These are phyloP conservation scores for Hydrolagus colliei DNA, from an alignment of 2,797 vertebrate species.

Conservation along the genomic window DNA sequence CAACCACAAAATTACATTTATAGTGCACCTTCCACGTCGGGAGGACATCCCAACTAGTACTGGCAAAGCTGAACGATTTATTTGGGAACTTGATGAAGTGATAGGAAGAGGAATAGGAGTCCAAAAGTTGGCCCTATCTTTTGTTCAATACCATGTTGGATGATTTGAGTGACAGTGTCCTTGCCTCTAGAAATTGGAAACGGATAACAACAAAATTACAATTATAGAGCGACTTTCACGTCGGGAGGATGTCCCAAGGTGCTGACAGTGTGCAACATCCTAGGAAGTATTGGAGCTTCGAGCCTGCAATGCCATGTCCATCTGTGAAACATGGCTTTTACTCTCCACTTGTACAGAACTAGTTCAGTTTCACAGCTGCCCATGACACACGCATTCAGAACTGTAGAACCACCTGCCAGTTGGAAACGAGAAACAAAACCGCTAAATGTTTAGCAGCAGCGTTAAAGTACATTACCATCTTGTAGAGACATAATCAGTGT, in stretches of 20 bases:
- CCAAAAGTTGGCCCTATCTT: too few relatives aligned
- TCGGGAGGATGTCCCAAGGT: background rate
- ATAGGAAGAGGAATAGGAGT: too few relatives aligned
- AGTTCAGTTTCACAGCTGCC: background rate
- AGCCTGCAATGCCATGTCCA: background rate
- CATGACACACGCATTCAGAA: background rate
- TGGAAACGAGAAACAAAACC: background rate
- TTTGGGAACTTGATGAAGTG: too few relatives aligned
- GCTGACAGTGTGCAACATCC: background rate
- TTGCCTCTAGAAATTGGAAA: too few relatives aligned
- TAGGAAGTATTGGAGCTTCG: too few relatives aligned
- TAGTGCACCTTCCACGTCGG: too few relatives aligned
- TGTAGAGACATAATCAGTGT: constrained; percentile 69
- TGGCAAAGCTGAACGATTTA: too few relatives aligned
- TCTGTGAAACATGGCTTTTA: background rate
- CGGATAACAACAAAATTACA: background rate
- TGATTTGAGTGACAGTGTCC: too few relatives aligned
- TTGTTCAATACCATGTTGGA: too few relatives aligned
- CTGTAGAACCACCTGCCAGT: background rate
- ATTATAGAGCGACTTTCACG: background rate
- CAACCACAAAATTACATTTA: too few relatives aligned
- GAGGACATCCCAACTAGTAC: too few relatives aligned
- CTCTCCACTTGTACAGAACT: background rate
- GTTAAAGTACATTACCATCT: constrained; percentile 52
- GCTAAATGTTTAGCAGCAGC: background rate